These are phyloP conservation scores for Acronicta psi DNA, from an alignment of 2,888 invertebrate genomes.

Conservation along the genomic window DNA sequence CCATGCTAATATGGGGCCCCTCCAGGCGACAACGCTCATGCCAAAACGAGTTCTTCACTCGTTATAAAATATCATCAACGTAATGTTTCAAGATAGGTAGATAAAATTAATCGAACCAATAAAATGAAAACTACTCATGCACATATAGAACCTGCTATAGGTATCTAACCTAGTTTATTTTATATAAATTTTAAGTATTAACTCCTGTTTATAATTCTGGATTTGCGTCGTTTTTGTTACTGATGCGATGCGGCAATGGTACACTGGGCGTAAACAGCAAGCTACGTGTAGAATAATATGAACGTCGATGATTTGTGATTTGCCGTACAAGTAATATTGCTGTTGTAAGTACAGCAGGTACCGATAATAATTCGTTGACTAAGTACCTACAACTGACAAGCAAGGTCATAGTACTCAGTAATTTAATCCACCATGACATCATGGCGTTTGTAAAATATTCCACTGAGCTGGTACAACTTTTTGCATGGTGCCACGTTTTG, in stretches of 20 bases:
- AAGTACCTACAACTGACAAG: slow-evolving; percentile 68
- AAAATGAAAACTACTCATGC: slow-evolving; percentile 32
- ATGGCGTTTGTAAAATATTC: slow-evolving; percentile 84
- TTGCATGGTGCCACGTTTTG: slow-evolving; percentile 67
- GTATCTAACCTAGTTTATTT: slow-evolving; percentile 19
- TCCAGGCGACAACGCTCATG: slow-evolving; percentile 67
- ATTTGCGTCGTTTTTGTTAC: slow-evolving; percentile 6
- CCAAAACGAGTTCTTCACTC: slow-evolving; percentile 65
- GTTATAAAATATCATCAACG: slow-evolving; percentile 61
- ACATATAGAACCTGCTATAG: too few species aligned
- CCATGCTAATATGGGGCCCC: slow-evolving; percentile 80
- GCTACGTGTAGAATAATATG: slow-evolving; percentile 8
- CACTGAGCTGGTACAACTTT: slow-evolving; percentile 75
- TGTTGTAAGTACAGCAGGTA: slow-evolving; percentile 30
- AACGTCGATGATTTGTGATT: slow-evolving; percentile 17
- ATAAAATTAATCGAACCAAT: slow-evolving; percentile 43
- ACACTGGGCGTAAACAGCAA: slow-evolving; percentile 23
- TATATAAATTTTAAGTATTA: slow-evolving; percentile 19
- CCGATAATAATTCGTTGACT: slow-evolving; percentile 46
- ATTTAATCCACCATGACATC: slow-evolving; percentile 87
- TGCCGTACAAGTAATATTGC: slow-evolving; percentile 27
- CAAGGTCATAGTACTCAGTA: slow-evolving; percentile 82
- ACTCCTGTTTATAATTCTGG: slow-evolving; percentile 20
- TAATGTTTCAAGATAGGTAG: slow-evolving; percentile 41
- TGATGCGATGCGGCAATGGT: too few species aligned